Base-by-base conservation (phyloP, 2,888 invertebrate species). In the Pheosia tremula region DNA sequence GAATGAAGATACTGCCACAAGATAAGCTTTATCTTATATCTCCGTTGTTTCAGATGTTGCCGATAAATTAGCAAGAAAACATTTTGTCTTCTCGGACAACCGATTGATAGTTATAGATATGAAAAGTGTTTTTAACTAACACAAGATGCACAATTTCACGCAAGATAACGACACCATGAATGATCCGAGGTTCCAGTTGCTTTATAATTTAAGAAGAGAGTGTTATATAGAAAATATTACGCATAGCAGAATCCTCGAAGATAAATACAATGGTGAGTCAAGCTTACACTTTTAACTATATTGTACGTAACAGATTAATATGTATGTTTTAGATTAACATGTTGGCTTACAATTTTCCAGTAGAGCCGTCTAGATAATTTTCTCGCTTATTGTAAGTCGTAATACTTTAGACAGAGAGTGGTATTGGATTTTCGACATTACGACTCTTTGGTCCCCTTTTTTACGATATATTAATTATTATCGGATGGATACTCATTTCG, bases 21-120 rank as follows among this genome's bases (percentile, higher is more conserved):
- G 60, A 52, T 43, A 59, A 57, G n/a, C 43, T 66, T 65, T 72
- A 71, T 73, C 69, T 69, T 66, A 7, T 24, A 62, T 70, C 75
- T 79, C 77, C 71, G 56, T 71, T 69, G 69, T 75, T 79, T 68
- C 78, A 79, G 79, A 71, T 79, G 74, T 59, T 60, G 62, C 60
- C 68, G 67, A 50, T 63, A 64, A 66, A 36, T 53, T 53, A 7
- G 53, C 24, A 24, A 24, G 24, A 24, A 24, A 24, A 24, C 24
- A 24, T 24, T 24, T 24, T 24, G 24, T 24, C 24, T 24, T 24
- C 24, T 24, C 24, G 24, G 24, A 24, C 24, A 24, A 24, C 24
- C 24, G 24, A 24, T 24, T 24, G 24, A 24, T 24, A 24, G 24
- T 24, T 24, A 24, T 24, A 24, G 24, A 24, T 24, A 24, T 24